Base-by-base conservation (phyloP, 2,888 invertebrate species). In the Mesorhabditis spiculigera region DNA sequence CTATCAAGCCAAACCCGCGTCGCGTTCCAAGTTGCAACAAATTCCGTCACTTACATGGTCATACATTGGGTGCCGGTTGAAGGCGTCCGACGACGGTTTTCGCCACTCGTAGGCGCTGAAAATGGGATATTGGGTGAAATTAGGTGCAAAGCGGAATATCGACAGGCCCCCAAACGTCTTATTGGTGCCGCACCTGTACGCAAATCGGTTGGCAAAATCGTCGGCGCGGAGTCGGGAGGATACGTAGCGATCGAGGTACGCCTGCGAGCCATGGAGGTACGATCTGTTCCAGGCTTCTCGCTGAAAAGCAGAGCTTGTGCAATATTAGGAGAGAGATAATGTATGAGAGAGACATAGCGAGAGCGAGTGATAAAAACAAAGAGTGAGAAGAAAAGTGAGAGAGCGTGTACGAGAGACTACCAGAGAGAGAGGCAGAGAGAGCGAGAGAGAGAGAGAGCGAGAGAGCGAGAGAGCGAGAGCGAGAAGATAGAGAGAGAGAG, bases 11-110 rank as follows among this genome's bases (percentile, higher is more conserved):
- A 28, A 28, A 3, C 28, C 28, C 28, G 28, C 28, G 28, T 28
- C 28, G 28, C 28, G 1, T 28, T 28, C 28, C 28, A 28, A 28
- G 28, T 1, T 28, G 28, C 28, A 28, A 28, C 28, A 28, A 28
- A 28, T 28, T 28, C 1, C 28, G 28, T 45, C 5, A 67, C 63
- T 43, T 5, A 16, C n/a, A 64, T 78, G 77, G 62, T 76, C 75
- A 64, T 78, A 79, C 81, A 85, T 82, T 66, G 81, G 81, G 71
- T 83, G 79, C 8, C 85, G 78, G 73, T 85, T 84, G 78, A 85
- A 84, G 6, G 81, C 73, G 67, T 85, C 80, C 68, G 85, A 82
- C 63, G 81, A 80, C 43, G 84, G 83, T 68, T 84, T 84, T 69
- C 81, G 75, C 83, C 82, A 82, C 71, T 85, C 85, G 73, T 85